Percentiles rank a stretch among this genome's conserved stretches.
Conservation (phyloP, 2,113 vertebrate species). For the Psettodes erumei region DNA sequence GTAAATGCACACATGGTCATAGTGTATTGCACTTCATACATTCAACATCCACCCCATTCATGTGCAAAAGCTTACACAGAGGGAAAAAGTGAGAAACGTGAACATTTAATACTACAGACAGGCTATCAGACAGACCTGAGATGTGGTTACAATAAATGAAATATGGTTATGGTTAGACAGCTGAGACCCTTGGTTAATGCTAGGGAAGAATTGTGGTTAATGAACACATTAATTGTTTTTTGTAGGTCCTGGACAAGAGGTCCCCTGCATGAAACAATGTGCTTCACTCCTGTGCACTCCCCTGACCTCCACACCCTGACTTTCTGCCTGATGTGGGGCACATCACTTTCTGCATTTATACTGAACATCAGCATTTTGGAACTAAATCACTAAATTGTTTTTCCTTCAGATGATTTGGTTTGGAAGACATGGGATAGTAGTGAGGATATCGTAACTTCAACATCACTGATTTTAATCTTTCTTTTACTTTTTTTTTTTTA, state of each 20-base stretch:
- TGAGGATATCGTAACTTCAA: too few relatives aligned
- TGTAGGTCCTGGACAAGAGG: neutral
- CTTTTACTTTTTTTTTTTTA: neutral
- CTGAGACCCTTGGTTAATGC: neutral
- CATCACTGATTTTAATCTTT: neutral
- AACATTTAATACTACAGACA: neutral
- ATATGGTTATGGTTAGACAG: neutral
- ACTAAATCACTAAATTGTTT: neutral
- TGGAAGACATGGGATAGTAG: neutral
- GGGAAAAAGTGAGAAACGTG: neutral
- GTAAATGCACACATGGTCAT: neutral
- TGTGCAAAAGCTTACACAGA: too few relatives aligned
- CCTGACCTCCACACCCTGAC: neutral
- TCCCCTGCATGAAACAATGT: neutral
- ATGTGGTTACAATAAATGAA: neutral
- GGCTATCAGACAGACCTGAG: neutral
- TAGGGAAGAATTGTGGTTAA: neutral
- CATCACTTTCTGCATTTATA: neutral
- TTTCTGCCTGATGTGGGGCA: neutral
- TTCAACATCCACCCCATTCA: neutral
- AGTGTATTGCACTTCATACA: neutral
- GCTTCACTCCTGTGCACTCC: neutral
- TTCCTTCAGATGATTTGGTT: neutral
- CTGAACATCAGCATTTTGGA: neutral
- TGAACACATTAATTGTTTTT: neutral